Percentiles rank a stretch among this genome's conserved stretches.
Evolutionary conservation across 2,888 invertebrate species (phyloP).

Genomic region (Hetaerina titia): DNA sequence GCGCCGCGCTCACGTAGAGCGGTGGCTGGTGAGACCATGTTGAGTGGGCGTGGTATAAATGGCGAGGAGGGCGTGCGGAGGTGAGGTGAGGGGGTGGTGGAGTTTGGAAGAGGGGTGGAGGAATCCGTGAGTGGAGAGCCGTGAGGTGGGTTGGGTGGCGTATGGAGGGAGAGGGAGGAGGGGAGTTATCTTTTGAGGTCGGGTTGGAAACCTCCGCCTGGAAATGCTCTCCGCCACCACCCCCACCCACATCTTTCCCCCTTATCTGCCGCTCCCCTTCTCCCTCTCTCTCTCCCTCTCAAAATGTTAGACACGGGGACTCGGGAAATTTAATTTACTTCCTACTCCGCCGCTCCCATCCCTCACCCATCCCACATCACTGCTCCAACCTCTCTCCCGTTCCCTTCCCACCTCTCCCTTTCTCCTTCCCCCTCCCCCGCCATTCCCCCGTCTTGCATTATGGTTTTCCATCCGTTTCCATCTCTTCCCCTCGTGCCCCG

Average conservation of each 20-base stretch:
- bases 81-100: neutral
- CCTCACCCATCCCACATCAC: neutral
- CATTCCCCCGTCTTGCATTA: neutral
- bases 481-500: neutral
- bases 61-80: neutral
- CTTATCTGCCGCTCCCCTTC: neutral
- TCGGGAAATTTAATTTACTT: slow-evolving; percentile 40
- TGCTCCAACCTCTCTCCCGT: neutral
- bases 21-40: neutral
- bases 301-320: slow-evolving; percentile 7
- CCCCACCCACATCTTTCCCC: neutral
- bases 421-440: neutral
- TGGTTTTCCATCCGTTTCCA: neutral
- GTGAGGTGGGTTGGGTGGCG: neutral
- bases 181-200: slow-evolving; percentile 29
- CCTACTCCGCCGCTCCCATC: neutral
- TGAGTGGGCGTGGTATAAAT: slow-evolving; percentile 31
- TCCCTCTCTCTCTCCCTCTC: neutral
- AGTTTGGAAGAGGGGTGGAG: neutral
- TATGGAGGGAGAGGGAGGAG: neutral
- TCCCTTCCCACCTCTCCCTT: neutral
- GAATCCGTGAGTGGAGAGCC: neutral
- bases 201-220: slow-evolving; percentile 25
- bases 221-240: neutral
- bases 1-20: neutral